phyloP scores from a whole-genome alignment of 2,113 vertebrate species.

The Pachyramphus minor region DNA sequence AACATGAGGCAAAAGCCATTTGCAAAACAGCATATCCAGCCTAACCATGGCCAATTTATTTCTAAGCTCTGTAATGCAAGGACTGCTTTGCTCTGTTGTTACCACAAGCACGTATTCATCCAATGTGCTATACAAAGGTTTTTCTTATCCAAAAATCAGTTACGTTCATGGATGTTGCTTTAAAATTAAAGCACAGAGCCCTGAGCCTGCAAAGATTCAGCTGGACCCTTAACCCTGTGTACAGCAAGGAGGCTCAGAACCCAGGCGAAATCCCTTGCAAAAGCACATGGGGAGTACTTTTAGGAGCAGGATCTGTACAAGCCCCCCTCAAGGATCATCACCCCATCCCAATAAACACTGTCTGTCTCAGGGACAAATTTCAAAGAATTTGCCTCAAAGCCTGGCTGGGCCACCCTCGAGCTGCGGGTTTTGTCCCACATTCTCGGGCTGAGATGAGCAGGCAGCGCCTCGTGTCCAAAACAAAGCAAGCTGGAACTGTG shows the following conservation, averaged over 20 bases:
- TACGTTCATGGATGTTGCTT: neutral
- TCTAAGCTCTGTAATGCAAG: neutral
- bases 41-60: neutral
- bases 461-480: neutral
- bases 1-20: neutral
- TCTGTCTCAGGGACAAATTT: neutral
- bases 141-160: neutral
- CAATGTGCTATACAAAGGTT: neutral
- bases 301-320: neutral
- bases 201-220: neutral
- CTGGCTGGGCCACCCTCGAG: neutral
- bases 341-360: neutral
- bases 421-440: neutral
- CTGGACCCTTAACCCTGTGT: rapidly evolving
- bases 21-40: neutral
- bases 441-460: rapidly evolving
- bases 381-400: neutral
- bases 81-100: neutral
- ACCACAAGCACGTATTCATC: neutral
- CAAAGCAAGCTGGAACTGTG: neutral
- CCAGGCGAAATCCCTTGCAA: neutral
- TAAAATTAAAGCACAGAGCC: neutral
- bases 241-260: neutral
- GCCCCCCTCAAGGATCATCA: rapidly evolving
- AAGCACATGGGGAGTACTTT: neutral